These are phyloP conservation scores for Enteromius argenteus DNA, from an alignment of 2,797 vertebrate species.

Conservation along the genomic window DNA sequence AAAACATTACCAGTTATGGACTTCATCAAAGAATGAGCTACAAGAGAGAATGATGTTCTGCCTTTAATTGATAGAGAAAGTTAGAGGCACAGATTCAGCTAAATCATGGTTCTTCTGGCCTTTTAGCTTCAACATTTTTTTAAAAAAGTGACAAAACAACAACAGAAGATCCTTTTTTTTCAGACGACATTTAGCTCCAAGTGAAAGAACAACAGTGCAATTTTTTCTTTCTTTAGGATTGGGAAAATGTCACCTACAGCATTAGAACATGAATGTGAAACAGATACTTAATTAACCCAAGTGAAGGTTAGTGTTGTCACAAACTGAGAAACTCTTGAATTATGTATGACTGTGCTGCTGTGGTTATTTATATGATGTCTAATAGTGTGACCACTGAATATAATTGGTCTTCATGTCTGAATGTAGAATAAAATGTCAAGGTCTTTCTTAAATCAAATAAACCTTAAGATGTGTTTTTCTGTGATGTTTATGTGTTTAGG, in stretches of 20 bases:
- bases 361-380: constrained; percentile 52
- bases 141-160: constrained; percentile 3
- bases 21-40: constrained; percentile 18
- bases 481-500: neutral
- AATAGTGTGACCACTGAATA: constrained; percentile 51
- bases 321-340: constrained; percentile 58
- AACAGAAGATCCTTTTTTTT: constrained; percentile 3
- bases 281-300: constrained; percentile 59
- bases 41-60: constrained; percentile 17
- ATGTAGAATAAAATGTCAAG: constrained; percentile 56
- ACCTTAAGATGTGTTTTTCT: constrained; percentile 27
- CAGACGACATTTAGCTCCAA: constrained; percentile 42
- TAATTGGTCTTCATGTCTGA: constrained; percentile 60
- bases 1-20: constrained; percentile 8
- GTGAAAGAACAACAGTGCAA: constrained; percentile 16
- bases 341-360: constrained; percentile 55
- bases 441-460: constrained; percentile 45
- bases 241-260: constrained; percentile 48
- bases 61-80: constrained; percentile 30
- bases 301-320: constrained; percentile 59
- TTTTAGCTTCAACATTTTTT: constrained; percentile 36
- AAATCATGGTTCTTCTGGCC: constrained; percentile 34
- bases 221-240: constrained; percentile 34
- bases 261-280: constrained; percentile 52
- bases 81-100: constrained; percentile 24